A percentile compares a stretch with the other conserved stretches of the same genome.
Conservation (phyloP, 2,888 invertebrate genomes). For the Platypus cylindrus region DNA sequence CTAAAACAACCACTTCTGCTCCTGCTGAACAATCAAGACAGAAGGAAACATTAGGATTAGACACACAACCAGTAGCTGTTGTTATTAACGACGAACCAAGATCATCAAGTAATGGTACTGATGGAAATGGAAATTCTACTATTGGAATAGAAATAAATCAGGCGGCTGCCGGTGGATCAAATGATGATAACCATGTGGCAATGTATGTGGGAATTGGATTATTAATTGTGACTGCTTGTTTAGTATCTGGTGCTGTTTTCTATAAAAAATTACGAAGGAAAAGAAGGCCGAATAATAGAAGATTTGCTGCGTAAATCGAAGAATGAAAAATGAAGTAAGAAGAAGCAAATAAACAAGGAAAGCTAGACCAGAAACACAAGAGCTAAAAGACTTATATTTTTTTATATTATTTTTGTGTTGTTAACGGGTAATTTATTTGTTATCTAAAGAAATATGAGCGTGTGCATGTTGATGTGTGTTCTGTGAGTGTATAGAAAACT, state of each 20-base stretch:
- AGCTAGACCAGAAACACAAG: too few relatives aligned
- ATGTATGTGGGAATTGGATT: conserved; percentile 17
- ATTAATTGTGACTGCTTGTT: conserved; percentile 8
- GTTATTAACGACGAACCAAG: conserved; percentile 10
- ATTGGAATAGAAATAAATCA: background rate
- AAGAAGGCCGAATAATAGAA: conserved; percentile 15
- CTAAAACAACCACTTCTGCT: background rate
- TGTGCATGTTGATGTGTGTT: too few relatives aligned
- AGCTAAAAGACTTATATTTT: too few relatives aligned
- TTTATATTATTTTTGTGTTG: too few relatives aligned
- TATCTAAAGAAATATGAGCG: too few relatives aligned
- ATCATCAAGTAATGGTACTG: background rate
- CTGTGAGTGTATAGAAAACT: too few relatives aligned
- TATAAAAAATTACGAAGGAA: conserved; percentile 11
- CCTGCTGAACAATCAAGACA: background rate
- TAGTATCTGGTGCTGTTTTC: conserved; percentile 7
- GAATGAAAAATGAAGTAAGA: background rate
- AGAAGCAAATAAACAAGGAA: too few relatives aligned
- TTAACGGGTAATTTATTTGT: too few relatives aligned
- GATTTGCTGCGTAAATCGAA: conserved; percentile 19
- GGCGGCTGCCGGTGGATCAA: background rate
- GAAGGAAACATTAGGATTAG: background rate
- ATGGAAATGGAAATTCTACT: background rate
- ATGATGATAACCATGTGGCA: conserved; percentile 6
- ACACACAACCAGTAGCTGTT: background rate